Conservation (phyloP, 1,140 invertebrate genomes). For the Ceratina calcarata region DNA sequence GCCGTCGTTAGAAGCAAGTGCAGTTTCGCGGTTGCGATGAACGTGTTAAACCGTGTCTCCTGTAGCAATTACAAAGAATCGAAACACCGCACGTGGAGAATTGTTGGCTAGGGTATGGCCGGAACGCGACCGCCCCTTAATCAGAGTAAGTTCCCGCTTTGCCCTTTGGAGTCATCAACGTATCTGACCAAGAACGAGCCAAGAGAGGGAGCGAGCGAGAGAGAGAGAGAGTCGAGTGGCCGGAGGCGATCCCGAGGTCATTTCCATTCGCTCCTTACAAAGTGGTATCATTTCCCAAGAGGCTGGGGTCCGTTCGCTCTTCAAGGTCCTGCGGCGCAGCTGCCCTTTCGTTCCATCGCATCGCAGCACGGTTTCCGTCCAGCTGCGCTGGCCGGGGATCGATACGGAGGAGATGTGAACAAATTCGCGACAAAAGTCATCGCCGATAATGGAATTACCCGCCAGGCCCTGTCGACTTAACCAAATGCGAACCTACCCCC, state of each 20-base stretch:
- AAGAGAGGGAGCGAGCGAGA: constrained; percentile 59
- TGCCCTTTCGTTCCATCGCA: constrained; percentile 53
- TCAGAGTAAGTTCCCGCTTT: constrained; percentile 51
- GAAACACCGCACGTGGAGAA: constrained; percentile 4
- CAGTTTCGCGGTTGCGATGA: too few relatives aligned
- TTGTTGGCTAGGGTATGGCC: not conserved
- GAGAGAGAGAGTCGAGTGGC: constrained; percentile 7
- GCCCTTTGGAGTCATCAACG: constrained; percentile 68
- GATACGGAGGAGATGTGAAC: constrained; percentile 2
- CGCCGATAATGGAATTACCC: constrained; percentile 42
- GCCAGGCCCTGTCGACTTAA: constrained; percentile 47
- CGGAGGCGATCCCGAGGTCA: constrained; percentile 73
- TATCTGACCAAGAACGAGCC: constrained; percentile 74
- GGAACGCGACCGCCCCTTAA: constrained; percentile 49
- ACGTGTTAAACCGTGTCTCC: too few relatives aligned
- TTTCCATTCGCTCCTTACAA: constrained; percentile 79
- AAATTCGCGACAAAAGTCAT: constrained; percentile 17
- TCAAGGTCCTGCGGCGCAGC: constrained; percentile 64
- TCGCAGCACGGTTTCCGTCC: constrained; percentile 5
- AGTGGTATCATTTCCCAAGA: constrained; percentile 79
- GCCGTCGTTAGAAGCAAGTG: too few relatives aligned
- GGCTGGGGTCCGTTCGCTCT: constrained; percentile 64
- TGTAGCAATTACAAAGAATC: not conserved
- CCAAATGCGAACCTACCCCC: constrained; percentile 41
- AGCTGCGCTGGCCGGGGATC: constrained; percentile 24